These are phyloP conservation scores for Melinaea marsaeus DNA, from an alignment of 2,888 invertebrate species.

Conservation along the genomic window DNA sequence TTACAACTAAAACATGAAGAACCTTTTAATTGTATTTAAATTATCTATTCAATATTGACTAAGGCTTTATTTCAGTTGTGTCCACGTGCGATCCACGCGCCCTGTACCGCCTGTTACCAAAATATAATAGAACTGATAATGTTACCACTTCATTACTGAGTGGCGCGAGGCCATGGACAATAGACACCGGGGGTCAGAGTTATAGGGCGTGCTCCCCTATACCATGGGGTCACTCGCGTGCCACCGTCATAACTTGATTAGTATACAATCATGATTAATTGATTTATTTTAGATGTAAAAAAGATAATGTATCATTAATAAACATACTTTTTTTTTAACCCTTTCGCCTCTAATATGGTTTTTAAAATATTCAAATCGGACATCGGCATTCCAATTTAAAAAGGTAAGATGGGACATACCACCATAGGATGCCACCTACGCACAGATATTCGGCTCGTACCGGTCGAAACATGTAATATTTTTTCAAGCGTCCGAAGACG, in stretches of 20 bases:
- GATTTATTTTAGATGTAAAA: background rate
- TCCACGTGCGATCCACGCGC: conserved; percentile 70
- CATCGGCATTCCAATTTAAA: conserved; percentile 69
- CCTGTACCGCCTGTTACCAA: conserved; percentile 41
- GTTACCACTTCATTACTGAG: conserved; percentile 50
- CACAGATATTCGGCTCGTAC: conserved; percentile 69
- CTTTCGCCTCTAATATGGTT: conserved; percentile 11
- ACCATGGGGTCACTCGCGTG: conserved; percentile 40
- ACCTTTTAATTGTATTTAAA: background rate
- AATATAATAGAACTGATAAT: conserved; percentile 44
- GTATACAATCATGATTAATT: background rate
- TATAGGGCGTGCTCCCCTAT: conserved; percentile 45
- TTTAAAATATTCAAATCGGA: conserved; percentile 40
- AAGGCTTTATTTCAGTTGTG: conserved; percentile 12
- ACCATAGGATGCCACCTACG: conserved; percentile 69
- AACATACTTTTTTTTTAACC: conserved; percentile 12
- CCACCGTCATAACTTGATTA: conserved; percentile 12
- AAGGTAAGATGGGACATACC: conserved; percentile 56
- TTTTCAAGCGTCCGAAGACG: conserved; percentile 70
- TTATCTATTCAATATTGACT: background rate
- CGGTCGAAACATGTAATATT: conserved; percentile 73
- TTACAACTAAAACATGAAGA: too few relatives aligned
- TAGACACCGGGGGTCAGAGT: conserved; percentile 65
- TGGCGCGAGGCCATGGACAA: conserved; percentile 51
- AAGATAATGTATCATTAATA: background rate